phyloP scores from a whole-genome alignment of 1,140 invertebrate species.

The Drosophila busckii region DNA sequence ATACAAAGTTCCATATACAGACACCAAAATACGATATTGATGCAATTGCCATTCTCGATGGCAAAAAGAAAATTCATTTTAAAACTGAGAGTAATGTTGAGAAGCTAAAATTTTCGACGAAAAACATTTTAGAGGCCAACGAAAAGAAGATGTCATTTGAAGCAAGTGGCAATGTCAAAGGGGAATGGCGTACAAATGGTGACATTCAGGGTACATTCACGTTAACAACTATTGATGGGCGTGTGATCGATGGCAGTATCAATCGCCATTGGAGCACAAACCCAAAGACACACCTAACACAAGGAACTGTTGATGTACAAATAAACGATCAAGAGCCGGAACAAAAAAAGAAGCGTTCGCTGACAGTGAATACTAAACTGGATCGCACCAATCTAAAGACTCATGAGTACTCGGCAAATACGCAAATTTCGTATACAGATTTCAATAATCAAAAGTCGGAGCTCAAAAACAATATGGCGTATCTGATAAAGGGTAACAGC shows the following conservation, averaged over 20 bases:
- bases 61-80: slow-evolving; percentile 82
- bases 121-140: slow-evolving; percentile 79
- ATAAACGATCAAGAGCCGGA: slow-evolving; percentile 58
- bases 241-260: slow-evolving; percentile 66
- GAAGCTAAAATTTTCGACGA: slow-evolving; percentile 82
- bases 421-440: slow-evolving; percentile 67
- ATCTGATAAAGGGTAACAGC: slow-evolving; percentile 56
- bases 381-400: slow-evolving; percentile 79
- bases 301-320: slow-evolving; percentile 68
- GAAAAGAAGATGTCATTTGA: slow-evolving; percentile 80
- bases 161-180: slow-evolving; percentile 79
- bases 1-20: slow-evolving; percentile 81
- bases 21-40: slow-evolving; percentile 81
- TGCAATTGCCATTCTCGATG: slow-evolving; percentile 83
- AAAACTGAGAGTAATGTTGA: slow-evolving; percentile 82
- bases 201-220: slow-evolving; percentile 70
- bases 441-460: slow-evolving; percentile 70
- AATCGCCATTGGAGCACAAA: slow-evolving; percentile 66
- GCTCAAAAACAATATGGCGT: slow-evolving; percentile 46
- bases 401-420: slow-evolving; percentile 72
- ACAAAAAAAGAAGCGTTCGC: slow-evolving; percentile 78
- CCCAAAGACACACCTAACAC: slow-evolving; percentile 49
- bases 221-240: slow-evolving; percentile 56
- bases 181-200: slow-evolving; percentile 79
- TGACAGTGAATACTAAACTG: slow-evolving; percentile 77